Evolutionary conservation across 2,113 vertebrate species (phyloP).

Genomic region (Bubo bubo): DNA sequence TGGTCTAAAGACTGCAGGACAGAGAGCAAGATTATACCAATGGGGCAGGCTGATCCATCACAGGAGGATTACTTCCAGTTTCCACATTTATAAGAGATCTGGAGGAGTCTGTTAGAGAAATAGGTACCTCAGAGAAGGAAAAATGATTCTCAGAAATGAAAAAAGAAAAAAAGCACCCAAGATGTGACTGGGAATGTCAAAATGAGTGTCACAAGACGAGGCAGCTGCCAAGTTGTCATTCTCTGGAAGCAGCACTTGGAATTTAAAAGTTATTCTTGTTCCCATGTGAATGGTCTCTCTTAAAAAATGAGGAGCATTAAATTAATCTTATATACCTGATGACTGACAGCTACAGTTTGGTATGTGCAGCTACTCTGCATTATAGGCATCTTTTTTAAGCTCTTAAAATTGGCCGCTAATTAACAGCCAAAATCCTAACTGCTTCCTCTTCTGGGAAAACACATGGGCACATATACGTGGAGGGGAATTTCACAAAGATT

Average conservation of each 20-base stretch:
- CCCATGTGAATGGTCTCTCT: not conserved
- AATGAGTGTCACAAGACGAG: not conserved
- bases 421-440: not conserved
- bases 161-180: not conserved
- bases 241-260: not conserved
- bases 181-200: not conserved
- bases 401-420: not conserved
- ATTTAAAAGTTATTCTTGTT: not conserved
- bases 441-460: not conserved
- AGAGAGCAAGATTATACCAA: not conserved
- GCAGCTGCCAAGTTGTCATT: not conserved
- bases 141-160: not conserved
- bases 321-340: not conserved
- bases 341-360: not conserved
- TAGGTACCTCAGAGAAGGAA: not conserved
- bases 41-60: not conserved
- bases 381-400: not conserved
- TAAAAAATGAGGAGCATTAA: not conserved
- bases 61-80: not conserved
- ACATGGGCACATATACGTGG: accelerated
- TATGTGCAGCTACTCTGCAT: not conserved
- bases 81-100: not conserved
- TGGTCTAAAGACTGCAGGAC: not conserved
- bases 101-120: not conserved
- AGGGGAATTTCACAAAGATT: not conserved